Evolutionary conservation across 2,113 vertebrate genomes (phyloP), one percentile per base, ranked within the genome.

Genomic region (Azemiops feae): DNA sequence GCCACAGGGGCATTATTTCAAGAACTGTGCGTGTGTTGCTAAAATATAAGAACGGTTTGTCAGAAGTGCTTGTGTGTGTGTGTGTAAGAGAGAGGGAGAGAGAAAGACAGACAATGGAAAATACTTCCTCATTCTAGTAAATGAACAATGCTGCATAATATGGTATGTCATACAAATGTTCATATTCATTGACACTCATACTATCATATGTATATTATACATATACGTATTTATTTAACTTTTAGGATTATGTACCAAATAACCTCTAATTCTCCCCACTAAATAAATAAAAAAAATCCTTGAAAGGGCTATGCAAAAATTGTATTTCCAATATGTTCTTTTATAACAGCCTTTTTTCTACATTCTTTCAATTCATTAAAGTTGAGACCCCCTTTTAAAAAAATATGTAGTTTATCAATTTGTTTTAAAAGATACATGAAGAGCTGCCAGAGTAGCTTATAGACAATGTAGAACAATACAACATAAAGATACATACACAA

Each of bases 101-200:
- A 39, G 74, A 81, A 20, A 81, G 34, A 20, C 30, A 34, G 34
- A 81, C 5, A 81, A 81, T 39, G 18, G 69, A 81, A 39, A 81
- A 23, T 52, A 27, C 60, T 81, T 43, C 34, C 52, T 54, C n/a
- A 57, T 55, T 92, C 87, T 69, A 92, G n/a, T 8, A 92, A 55
- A 89, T 55, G 50, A 45, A 92, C 1, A 89, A 92, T 54, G 60
- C 39, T 88, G 47, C 91, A 69, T 7, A 88, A n/a, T 30, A 91
- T 81, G 34, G 2, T 8, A 34, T 93, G 91, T 58, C 64, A 3
- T 23, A 60, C 47, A 91, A 92, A 89, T 64, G 90, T 94, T 91
- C 69, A 43, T 92, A 93, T 14, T 2, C 57, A 93, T 3, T 69
- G 53, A 95, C 92, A 30, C 39, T 22, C 93, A 87, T 53, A 11